A percentile compares a stretch with the other conserved stretches of the same genome.
Evolutionary conservation across 2,888 invertebrate genomes (phyloP).

Genomic region (Noctua pronuba): DNA sequence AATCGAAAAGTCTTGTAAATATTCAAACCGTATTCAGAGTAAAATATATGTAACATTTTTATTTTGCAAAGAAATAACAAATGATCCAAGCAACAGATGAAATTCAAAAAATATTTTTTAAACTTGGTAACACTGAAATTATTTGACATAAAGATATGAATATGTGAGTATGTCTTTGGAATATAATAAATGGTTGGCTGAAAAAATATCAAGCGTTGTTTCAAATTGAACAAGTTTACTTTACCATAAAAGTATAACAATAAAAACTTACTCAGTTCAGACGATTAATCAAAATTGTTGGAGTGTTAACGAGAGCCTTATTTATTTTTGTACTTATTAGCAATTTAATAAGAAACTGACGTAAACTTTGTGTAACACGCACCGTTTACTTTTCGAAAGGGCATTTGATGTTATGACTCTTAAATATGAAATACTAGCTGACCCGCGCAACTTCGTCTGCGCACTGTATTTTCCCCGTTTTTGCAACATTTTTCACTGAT

Average conservation of each 20-base stretch:
- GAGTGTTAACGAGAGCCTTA: background rate
- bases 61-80: conserved; percentile 9
- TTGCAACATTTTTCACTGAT: no score
- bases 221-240: background rate
- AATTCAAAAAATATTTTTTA: conserved; percentile 7
- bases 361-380: no score
- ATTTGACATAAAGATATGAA: conserved; percentile 13
- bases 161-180: conserved; percentile 2
- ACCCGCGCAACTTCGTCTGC: no score
- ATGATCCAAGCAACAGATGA: conserved; percentile 17
- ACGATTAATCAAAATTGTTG: conserved; percentile 7
- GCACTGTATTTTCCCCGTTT: no score
- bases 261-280: background rate
- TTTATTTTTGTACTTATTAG: background rate
- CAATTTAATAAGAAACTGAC: background rate
- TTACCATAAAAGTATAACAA: background rate
- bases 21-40: conserved; percentile 20
- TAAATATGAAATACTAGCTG: background rate
- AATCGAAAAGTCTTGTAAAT: conserved; percentile 30
- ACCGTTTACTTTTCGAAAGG: background rate
- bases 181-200: conserved; percentile 10
- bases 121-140: conserved; percentile 7
- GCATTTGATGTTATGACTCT: background rate
- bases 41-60: background rate
- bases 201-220: background rate